Evolutionary conservation across 2,888 invertebrate species (phyloP).

Genomic region (Agrotis exclamationis): DNA sequence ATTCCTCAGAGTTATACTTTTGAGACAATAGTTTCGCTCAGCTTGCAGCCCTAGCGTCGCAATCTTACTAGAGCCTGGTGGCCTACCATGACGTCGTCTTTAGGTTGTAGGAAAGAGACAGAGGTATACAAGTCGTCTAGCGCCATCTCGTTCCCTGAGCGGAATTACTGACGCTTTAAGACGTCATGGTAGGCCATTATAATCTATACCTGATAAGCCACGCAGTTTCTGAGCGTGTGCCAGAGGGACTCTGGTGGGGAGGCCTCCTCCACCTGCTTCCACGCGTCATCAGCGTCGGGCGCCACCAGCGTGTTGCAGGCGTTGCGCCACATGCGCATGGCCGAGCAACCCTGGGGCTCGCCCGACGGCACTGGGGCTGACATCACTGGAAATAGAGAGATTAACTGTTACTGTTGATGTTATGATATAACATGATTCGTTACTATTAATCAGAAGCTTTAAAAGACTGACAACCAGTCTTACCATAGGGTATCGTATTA

Average conservation of each 20-base stretch:
- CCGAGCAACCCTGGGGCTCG: conserved; percentile 79
- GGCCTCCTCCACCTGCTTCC: conserved; percentile 77
- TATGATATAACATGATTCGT: too few species aligned
- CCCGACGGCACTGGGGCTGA: conserved; percentile 67
- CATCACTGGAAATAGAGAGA: conserved; percentile 44
- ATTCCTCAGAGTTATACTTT: neutral
- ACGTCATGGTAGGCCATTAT: neutral
- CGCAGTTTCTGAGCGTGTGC: conserved; percentile 86
- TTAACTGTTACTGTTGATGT: neutral
- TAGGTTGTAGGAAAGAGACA: too few species aligned
- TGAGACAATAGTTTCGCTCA: too few species aligned
- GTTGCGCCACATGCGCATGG: conserved; percentile 83
- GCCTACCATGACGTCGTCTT: too few species aligned
- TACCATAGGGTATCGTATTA: too few species aligned
- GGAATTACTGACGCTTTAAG: too few species aligned
- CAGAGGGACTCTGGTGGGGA: conserved; percentile 81
- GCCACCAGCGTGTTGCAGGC: conserved; percentile 81
- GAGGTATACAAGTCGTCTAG: too few species aligned
- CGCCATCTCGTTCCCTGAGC: too few species aligned
- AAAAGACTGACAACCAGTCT: too few species aligned
- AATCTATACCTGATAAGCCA: conserved; percentile 43
- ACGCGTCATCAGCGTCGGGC: conserved; percentile 78
- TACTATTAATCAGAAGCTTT: too few species aligned
- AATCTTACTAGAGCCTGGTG: neutral
- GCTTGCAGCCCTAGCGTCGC: neutral